Conservation (phyloP, 2,888 invertebrate genomes). For the Oxytorus armatus region DNA sequence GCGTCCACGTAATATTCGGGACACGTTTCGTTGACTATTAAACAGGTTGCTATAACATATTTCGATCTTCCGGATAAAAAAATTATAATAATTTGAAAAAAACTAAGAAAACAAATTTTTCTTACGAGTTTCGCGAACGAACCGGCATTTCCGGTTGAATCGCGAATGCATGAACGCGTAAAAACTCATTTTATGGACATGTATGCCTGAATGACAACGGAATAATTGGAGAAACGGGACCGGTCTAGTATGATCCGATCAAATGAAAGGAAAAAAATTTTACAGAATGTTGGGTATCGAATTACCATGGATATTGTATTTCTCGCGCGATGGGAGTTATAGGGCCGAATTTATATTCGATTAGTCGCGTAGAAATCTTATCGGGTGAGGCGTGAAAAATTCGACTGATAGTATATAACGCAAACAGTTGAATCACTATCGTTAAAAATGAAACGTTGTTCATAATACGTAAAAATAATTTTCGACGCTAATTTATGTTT, state of each 20-base stretch:
- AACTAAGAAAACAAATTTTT: background rate
- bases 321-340: background rate
- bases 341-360: conserved; percentile 7
- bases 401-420: background rate
- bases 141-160: conserved; percentile 18
- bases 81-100: background rate
- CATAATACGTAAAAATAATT: too few species aligned
- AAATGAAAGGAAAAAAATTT: conserved; percentile 1
- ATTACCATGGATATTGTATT: conserved; percentile 25
- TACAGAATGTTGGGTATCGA: conserved; percentile 4
- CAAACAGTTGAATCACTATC: too few species aligned
- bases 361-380: conserved; percentile 13
- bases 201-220: too few species aligned
- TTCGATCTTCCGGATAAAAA: conserved; percentile 38
- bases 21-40: conserved; percentile 23
- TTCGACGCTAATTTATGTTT: too few species aligned
- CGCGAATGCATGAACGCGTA: too few species aligned
- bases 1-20: conserved; percentile 25
- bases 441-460: too few species aligned
- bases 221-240: background rate
- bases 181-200: too few species aligned
- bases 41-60: conserved; percentile 51
- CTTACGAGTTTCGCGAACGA: background rate
- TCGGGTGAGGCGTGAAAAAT: conserved; percentile 14
- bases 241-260: background rate